Conservation (phyloP, 2,797 vertebrate genomes). For the Sebastes aleutianus region DNA sequence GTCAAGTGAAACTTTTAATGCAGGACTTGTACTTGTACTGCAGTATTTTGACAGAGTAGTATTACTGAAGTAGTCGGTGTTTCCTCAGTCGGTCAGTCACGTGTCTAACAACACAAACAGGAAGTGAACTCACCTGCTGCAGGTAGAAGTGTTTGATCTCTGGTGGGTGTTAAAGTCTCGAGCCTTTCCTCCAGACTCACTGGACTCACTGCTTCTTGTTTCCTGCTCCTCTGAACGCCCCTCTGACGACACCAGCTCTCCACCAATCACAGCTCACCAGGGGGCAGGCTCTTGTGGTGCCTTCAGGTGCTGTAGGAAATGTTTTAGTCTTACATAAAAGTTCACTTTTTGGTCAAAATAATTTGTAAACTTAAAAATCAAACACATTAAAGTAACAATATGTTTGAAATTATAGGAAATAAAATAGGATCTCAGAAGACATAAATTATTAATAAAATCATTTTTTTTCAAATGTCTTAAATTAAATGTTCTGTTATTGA, state of each 20-base stretch:
- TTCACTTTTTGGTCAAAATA: neutral
- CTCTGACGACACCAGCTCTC: neutral
- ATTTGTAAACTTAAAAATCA: neutral
- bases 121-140: neutral
- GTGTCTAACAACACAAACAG: neutral
- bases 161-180: neutral
- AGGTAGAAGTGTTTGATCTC: neutral
- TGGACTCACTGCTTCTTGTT: neutral
- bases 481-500: too few relatives aligned
- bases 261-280: slow-evolving; percentile 28
- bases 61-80: neutral
- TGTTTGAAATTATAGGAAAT: neutral
- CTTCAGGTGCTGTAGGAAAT: neutral
- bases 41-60: neutral
- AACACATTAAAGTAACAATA: neutral
- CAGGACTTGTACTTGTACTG: neutral
- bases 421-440: neutral
- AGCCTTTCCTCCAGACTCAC: too few relatives aligned
- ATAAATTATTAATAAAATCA: neutral
- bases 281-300: too few relatives aligned
- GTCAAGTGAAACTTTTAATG: fast-evolving
- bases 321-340: neutral
- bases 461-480: too few relatives aligned
- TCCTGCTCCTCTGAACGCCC: neutral
- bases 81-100: neutral